Percentiles rank a stretch among this genome's conserved stretches.
Evolutionary conservation across 2,797 vertebrate genomes (phyloP).

Genomic region (Sebastes itinus): DNA sequence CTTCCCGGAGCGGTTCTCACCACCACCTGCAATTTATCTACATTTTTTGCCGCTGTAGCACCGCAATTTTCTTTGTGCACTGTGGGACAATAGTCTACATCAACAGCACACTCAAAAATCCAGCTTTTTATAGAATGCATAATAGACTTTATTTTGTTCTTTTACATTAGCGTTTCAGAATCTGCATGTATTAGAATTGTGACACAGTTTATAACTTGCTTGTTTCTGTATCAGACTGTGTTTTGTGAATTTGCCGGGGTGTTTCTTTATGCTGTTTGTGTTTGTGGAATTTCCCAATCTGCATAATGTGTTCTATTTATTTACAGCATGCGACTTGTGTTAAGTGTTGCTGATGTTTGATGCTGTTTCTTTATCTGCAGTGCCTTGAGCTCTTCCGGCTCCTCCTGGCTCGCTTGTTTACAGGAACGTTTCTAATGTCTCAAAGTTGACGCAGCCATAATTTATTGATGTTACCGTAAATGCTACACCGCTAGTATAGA

Average conservation of each 20-base stretch:
- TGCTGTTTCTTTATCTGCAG: background rate
- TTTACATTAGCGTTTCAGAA: background rate
- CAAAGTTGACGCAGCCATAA: slow-evolving; percentile 5
- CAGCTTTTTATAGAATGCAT: background rate
- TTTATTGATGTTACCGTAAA: slow-evolving; percentile 8
- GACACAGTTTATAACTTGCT: background rate
- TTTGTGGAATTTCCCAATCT: background rate
- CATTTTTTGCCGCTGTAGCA: background rate
- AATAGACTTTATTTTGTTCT: background rate
- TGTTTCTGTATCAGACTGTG: background rate
- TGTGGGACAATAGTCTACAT: background rate
- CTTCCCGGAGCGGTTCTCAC: background rate
- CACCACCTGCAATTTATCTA: background rate
- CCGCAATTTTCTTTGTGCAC: background rate
- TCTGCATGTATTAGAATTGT: background rate
- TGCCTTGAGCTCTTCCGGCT: background rate
- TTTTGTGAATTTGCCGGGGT: background rate
- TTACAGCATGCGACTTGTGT: background rate
- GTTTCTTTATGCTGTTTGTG: background rate
- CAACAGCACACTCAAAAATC: background rate
- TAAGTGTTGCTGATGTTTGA: background rate
- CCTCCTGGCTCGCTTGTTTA: background rate
- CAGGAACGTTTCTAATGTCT: background rate
- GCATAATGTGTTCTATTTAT: background rate
- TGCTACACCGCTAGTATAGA: background rate